Percentiles rank a stretch among this genome's conserved stretches.
Evolutionary conservation across 2,888 invertebrate genomes (phyloP).

Genomic region (Busseola fusca): DNA sequence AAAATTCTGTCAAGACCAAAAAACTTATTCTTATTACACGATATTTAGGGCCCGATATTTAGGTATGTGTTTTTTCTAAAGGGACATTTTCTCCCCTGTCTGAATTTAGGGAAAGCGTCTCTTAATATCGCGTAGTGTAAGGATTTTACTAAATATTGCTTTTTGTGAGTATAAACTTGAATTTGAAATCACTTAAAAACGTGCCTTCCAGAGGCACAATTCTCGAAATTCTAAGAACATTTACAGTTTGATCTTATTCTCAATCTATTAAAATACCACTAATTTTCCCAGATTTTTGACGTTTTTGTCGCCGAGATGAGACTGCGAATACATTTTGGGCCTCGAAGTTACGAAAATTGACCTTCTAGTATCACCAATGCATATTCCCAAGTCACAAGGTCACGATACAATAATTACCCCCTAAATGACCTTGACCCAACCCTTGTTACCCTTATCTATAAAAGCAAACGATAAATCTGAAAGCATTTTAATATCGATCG

Average conservation of each 20-base stretch:
- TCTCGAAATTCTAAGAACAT: too few species aligned
- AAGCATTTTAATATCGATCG: conserved; percentile 58
- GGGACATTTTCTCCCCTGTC: too few species aligned
- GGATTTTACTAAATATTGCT: not conserved
- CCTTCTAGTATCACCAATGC: not conserved
- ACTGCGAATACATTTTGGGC: too few species aligned
- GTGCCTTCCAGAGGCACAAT: not conserved
- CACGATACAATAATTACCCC: conserved; percentile 29
- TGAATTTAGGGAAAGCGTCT: too few species aligned
- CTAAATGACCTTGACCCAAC: conserved; percentile 29
- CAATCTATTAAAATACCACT: too few species aligned
- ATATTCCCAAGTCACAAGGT: conserved; percentile 3
- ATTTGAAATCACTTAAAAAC: not conserved
- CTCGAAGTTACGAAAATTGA: too few species aligned
- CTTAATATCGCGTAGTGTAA: not conserved
- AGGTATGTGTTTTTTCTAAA: too few species aligned
- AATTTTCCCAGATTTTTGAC: too few species aligned
- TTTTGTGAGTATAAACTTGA: not conserved
- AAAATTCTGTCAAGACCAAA: not conserved
- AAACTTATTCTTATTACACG: too few species aligned
- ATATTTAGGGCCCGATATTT: too few species aligned
- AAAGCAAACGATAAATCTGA: conserved; percentile 52
- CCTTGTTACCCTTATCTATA: conserved; percentile 20
- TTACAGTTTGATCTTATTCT: too few species aligned
- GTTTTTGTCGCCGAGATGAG: too few species aligned